Conservation (phyloP, 2,797 vertebrate species). For the Sibirionetta formosa region DNA sequence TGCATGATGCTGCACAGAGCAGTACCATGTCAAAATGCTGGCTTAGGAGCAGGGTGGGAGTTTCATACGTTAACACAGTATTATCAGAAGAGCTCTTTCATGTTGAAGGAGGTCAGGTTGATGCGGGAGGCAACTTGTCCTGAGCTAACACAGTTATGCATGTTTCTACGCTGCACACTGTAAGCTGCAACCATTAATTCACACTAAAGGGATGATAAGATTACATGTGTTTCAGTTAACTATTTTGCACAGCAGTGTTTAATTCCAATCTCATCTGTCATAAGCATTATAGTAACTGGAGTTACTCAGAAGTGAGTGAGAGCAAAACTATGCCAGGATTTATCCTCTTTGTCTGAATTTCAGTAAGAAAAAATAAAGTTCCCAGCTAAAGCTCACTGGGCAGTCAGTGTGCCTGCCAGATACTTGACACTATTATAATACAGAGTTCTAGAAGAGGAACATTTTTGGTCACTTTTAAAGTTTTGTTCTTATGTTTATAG, state of each 20-base stretch:
- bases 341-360: not conserved
- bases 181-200: not conserved
- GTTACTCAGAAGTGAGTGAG: not conserved
- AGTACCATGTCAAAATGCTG: accelerated
- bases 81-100: not conserved
- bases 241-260: not conserved
- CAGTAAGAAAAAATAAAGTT: not conserved
- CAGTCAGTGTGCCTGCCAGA: not conserved
- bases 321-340: not conserved
- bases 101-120: not conserved
- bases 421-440: not conserved
- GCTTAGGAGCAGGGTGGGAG: not conserved
- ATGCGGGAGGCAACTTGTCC: not conserved
- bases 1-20: accelerated
- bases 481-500: not conserved
- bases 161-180: not conserved
- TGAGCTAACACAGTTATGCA: not conserved
- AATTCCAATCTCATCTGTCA: not conserved
- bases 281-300: not conserved
- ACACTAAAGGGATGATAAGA: not conserved
- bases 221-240: not conserved
- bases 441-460: not conserved
- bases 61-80: accelerated
- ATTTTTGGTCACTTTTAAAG: not conserved
- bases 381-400: not conserved